Evolutionary conservation across 2,113 vertebrate species (phyloP), one percentile per base, ranked within the genome.

Genomic region (Salvator merianae): DNA sequence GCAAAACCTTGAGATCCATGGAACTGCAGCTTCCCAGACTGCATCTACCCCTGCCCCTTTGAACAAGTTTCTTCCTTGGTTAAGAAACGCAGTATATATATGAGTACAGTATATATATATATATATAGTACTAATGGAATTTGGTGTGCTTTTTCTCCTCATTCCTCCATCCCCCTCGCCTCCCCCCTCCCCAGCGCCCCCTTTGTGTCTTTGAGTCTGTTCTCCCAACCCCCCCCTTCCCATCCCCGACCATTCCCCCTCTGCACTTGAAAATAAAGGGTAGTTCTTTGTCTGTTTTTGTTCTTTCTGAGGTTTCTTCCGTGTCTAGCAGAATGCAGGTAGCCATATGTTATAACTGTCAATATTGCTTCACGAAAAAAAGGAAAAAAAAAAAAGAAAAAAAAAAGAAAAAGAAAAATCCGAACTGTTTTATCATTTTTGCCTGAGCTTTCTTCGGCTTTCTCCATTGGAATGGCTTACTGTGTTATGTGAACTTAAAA

Each of bases 131-230:
- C 95, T 97, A 97, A 97, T 96, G 95, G 95, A 96, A 95, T 96
- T 95, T 94, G 95, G 95, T 97, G 97, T 97, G 96, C 96, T 96
- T 97, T 96, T 94, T 93, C 93, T 95, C 95, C 93, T 77, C 80
- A 55, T 81, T 50, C 75, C 32, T 59, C 69, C 32, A 14, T 59
- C 1, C 16, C 55, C 95, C 94, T 94, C 92, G 92, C 96, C 92
- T 85, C 14, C 10, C 71, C 78, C 79, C 93, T 88, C 94, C 86
- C 93, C 94, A 90, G 93, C 94, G 93, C 28, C 38, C 94, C 95
- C 94, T 94, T 95, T 89, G 95, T 94, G 96, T 94, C 78, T 86
- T 81, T 82, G 68, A 72, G 83, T 84, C 83, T 84, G 83, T 84
- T 73, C 55, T 36, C 47, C 76, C 83, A 32, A 22, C 36, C 28